phyloP scores from a whole-genome alignment of 2,113 vertebrate species.

The Leucopsar rothschildi region DNA sequence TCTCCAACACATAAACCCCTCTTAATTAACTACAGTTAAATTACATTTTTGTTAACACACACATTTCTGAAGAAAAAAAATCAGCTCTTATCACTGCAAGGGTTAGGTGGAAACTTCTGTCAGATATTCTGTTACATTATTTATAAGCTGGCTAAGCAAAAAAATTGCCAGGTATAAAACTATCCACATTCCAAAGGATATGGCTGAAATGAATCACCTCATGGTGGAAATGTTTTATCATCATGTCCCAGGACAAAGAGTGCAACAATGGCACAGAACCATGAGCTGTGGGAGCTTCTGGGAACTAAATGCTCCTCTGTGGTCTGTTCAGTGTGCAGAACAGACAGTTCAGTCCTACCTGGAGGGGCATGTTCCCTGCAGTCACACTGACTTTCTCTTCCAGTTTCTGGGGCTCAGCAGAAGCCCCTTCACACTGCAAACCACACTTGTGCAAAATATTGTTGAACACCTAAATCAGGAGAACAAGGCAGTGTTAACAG shows the following conservation, averaged over 20 bases:
- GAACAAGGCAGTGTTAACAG: not conserved
- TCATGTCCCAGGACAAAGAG: not conserved
- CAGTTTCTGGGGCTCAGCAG: constrained; percentile 83
- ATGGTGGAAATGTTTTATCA: not conserved
- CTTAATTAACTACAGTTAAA: not conserved
- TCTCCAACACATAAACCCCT: not conserved
- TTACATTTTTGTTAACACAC: not conserved
- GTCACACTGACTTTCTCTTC: constrained; percentile 73
- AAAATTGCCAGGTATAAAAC: not conserved
- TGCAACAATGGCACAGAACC: not conserved
- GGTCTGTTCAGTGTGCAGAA: not conserved
- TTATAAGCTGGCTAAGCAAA: not conserved
- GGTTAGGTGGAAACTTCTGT: not conserved
- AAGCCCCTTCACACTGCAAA: constrained; percentile 79
- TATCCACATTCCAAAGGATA: fast-evolving
- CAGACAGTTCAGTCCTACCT: constrained; percentile 66
- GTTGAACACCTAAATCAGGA: constrained; percentile 82
- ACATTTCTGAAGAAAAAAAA: not conserved
- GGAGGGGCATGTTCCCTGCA: constrained; percentile 81
- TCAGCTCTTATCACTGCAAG: not conserved
- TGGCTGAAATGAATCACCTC: not conserved
- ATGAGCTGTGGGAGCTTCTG: not conserved
- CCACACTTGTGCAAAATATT: constrained; percentile 85
- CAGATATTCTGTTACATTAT: not conserved
- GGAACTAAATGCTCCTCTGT: not conserved